Evolutionary conservation across 2,888 invertebrate genomes (phyloP), one percentile per base, ranked within the genome.

Genomic region (Cataglyphis rosenhaueri): DNA sequence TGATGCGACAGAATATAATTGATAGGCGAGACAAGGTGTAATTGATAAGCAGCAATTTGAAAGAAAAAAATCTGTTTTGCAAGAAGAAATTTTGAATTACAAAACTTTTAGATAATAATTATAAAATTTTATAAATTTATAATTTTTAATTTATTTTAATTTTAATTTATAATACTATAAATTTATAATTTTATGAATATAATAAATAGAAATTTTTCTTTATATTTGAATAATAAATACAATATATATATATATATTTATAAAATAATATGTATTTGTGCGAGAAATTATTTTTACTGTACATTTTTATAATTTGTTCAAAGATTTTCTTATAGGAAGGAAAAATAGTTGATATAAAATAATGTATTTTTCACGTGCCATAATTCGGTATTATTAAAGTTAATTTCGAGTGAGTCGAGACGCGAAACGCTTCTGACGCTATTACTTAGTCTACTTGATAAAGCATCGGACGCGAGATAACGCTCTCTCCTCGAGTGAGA

Each of bases 361-460:
- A 48, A 48, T 32, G 6, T n/a, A 35, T 62, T 21, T 62, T 62
- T 62, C 1, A 44, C 4, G 18, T 71, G 32, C 32, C 29, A n/a
- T 1, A 25, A 4, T 74, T 0, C 4, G 61, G 21, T 48, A 48
- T 48, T 9, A 10, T 35, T 35, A 48, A 74, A 64, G 21, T 44
- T 21, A 44, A 29, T 32, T 64, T 64, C 3, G 15, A 74, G 3
- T 32, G 32, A 74, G 32, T 48, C 48, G 64, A 64, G 44, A 32
- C 21, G 62, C 5, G 32, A 62, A 29, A 41, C n/a, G 21, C 6
- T 9, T 32, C 18, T 29, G 61, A 61, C 5, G 32, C n/a, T 64
- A 48, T 21, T 74, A 21, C 32, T 74, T 64, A 74, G 10, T 44
- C 48, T 25, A 32, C 44, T 74, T 44, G 44, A 64, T 74, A 64